Evolutionary conservation across 2,113 vertebrate genomes (phyloP).

Genomic region (Gallinago jamesoni): DNA sequence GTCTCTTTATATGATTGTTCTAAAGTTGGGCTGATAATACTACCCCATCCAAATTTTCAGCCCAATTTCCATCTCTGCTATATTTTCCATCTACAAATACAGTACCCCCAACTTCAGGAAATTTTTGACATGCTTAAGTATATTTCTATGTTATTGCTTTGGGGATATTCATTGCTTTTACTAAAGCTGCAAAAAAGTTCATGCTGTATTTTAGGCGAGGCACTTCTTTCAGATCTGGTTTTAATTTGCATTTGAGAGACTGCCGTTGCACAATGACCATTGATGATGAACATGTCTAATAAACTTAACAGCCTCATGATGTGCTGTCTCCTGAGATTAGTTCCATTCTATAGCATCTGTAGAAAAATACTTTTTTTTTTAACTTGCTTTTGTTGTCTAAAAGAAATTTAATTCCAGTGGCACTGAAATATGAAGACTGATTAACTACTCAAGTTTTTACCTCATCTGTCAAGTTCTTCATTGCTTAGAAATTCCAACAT

Average conservation of each 20-base stretch:
- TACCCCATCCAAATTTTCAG: background rate
- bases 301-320: background rate
- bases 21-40: background rate
- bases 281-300: background rate
- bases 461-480: background rate
- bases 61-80: background rate
- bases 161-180: background rate
- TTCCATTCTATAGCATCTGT: background rate
- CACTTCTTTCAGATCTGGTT: background rate
- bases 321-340: background rate
- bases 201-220: background rate
- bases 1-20: background rate
- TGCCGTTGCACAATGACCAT: background rate
- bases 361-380: background rate
- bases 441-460: background rate
- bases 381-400: background rate
- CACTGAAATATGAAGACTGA: background rate
- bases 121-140: background rate
- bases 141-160: background rate
- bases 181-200: too few relatives aligned
- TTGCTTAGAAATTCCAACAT: background rate
- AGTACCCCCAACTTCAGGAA: background rate
- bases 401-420: background rate
- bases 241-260: background rate
- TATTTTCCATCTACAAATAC: background rate